A percentile compares a stretch with the other conserved stretches of the same genome.
Conservation (phyloP, 2,797 vertebrate genomes). For the Gymnocypris eckloni region DNA sequence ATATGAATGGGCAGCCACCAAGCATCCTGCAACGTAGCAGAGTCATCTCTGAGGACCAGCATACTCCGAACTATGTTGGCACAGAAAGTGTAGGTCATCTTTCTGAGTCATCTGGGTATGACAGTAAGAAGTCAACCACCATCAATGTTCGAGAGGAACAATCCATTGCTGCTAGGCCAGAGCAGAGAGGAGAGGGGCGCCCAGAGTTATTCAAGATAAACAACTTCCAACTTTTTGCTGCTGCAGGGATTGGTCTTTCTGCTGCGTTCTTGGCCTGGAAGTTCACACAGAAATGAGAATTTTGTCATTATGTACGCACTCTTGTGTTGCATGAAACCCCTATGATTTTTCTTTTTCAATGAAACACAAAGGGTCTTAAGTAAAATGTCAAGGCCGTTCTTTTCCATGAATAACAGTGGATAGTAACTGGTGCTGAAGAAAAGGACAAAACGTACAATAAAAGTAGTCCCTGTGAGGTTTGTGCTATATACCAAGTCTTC, state of each 20-base stretch:
- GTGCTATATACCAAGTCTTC: constrained; percentile 16
- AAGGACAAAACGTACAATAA: not conserved
- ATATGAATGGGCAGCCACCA: constrained; percentile 64
- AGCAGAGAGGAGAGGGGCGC: constrained; percentile 32
- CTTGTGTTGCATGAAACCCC: not conserved
- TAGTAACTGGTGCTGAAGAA: not conserved
- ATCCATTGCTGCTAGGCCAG: constrained; percentile 28
- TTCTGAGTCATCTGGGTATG: constrained; percentile 4
- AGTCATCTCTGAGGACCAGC: constrained; percentile 26
- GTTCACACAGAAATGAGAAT: not conserved
- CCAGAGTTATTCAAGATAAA: not conserved
- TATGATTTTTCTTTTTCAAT: not conserved
- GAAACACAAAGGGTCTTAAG: not conserved
- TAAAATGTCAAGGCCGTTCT: not conserved
- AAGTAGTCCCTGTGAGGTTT: not conserved
- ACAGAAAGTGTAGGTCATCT: constrained; percentile 20
- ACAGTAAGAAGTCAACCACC: constrained; percentile 3
- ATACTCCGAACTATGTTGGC: not conserved
- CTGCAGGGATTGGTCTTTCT: constrained; percentile 65
- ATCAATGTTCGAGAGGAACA: not conserved
- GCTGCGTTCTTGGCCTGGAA: constrained; percentile 73
- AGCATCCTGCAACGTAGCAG: constrained; percentile 19
- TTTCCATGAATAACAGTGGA: not conserved
- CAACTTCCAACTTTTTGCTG: constrained; percentile 57
- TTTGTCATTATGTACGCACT: not conserved